phyloP scores from a whole-genome alignment of 2,113 vertebrate species.

The Dipodomys merriami region DNA sequence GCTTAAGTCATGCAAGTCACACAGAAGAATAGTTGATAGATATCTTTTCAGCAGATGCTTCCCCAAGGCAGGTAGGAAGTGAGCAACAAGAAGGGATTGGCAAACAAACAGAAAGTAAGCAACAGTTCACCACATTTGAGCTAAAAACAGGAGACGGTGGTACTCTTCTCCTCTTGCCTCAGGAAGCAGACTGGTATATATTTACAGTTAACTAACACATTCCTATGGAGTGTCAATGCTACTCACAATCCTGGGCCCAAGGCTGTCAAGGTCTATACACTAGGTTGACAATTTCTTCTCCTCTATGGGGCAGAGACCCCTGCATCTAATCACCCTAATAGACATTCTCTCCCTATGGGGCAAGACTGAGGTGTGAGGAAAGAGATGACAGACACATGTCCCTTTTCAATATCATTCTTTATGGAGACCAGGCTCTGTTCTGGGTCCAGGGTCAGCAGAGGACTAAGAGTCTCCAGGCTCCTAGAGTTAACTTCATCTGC shows the following conservation, averaged over 20 bases:
- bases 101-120: not conserved
- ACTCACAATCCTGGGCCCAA: not conserved
- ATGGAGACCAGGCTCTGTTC: not conserved
- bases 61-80: not conserved
- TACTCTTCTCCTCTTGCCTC: too few species aligned
- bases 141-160: not conserved
- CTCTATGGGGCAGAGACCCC: not conserved
- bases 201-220: not conserved
- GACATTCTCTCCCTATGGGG: not conserved
- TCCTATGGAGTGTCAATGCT: not conserved
- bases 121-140: not conserved
- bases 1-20: not conserved
- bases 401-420: not conserved
- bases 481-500: not conserved
- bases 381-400: not conserved
- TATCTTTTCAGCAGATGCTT: not conserved
- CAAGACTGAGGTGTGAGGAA: not conserved
- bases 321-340: not conserved
- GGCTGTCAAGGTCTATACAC: not conserved
- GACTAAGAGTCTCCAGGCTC: not conserved
- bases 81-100: not conserved
- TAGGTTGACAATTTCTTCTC: not conserved
- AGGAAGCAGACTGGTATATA: not conserved
- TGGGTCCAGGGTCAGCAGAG: not conserved
- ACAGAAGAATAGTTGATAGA: not conserved